Percentiles rank a stretch among this genome's conserved stretches.
Evolutionary conservation across 1,140 invertebrate genomes (phyloP).

Genomic region (Bombus soroeensis): DNA sequence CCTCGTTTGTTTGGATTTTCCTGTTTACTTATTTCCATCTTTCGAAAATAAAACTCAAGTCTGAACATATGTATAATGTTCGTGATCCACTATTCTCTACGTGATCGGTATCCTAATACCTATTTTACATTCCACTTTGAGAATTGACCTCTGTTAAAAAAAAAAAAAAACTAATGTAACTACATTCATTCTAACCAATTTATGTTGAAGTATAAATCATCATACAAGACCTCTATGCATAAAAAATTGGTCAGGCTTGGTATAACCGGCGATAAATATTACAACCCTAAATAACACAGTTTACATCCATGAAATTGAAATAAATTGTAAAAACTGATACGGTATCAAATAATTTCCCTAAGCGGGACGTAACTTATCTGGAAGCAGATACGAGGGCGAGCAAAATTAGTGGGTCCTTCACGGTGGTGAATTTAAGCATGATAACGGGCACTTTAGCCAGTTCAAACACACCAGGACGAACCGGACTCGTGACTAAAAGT

Average conservation of each 20-base stretch:
- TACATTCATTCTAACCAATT: not conserved
- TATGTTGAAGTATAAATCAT: not conserved
- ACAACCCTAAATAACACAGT: not conserved
- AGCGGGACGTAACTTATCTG: not conserved
- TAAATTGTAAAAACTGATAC: not conserved
- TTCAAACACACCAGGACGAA: not conserved
- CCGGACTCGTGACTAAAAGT: slow-evolving; percentile 28
- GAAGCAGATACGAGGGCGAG: not conserved
- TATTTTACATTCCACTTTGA: not conserved
- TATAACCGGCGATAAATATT: not conserved
- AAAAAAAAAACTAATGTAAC: too few species aligned
- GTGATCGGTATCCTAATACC: not conserved
- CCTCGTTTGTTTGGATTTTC: too few species aligned
- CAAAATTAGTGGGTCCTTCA: slow-evolving; percentile 6
- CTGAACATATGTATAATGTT: not conserved
- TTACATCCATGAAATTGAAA: not conserved
- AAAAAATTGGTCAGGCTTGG: not conserved
- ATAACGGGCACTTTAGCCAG: slow-evolving; percentile 36
- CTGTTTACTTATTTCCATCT: too few species aligned
- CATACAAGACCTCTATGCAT: not conserved
- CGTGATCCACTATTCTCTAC: not conserved
- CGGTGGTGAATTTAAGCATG: not conserved
- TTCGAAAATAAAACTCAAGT: too few species aligned
- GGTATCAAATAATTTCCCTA: not conserved
- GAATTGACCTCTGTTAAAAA: not conserved